Base-by-base conservation (phyloP, 2,888 invertebrate genomes). In the Caenorhabditis auriculariae region DNA sequence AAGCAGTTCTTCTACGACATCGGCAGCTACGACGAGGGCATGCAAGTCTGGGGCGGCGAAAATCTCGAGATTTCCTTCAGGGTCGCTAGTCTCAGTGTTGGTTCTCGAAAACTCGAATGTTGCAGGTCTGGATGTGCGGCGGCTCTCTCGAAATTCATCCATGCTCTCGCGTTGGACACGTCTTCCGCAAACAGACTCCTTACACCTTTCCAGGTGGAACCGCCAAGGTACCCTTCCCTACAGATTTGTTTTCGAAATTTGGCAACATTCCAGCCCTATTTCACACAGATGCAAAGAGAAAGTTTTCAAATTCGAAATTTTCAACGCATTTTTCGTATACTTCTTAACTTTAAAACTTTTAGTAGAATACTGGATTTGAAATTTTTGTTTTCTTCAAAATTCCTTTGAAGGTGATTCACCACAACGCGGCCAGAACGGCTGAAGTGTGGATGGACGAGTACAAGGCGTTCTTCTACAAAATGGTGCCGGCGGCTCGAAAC, bases 361-460 rank as follows among this genome's bases (percentile, higher is more conserved):
- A n/a, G 35, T 12, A 32, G 9, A 32, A 32, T 32, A 12, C 9
- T 32, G 35, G 35, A 32, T 48, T 52, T 15, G 23, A n/a, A 21
- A 15, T 44, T 32, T 19, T 51, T 2, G 26, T 51, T 29, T 42
- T 43, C n/a, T 44, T 47, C 35, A 9, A 26, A 12, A 9, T 44
- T n/a, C 9, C 23, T 9, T 32, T 43, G 4, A 19, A 59, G 58
- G 66, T 67, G 0, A 74, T 74, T 39, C 74, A 74, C 56, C 74
- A 74, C 86, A 99, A 99, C 87, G 93, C 95, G 77, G 93, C 94
- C 80, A 88, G 98, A 81, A 94, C 96, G 81, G 96, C 95, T 79
- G 93, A 94, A 85, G 98, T 98, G 81, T 99, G 98, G 98, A 91
- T 99, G 91, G 98, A 98, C 88, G 93, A 96, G 85, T 96, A 95